phyloP scores from a whole-genome alignment of 2,797 vertebrate genomes.

The Threskiornis aethiopicus region DNA sequence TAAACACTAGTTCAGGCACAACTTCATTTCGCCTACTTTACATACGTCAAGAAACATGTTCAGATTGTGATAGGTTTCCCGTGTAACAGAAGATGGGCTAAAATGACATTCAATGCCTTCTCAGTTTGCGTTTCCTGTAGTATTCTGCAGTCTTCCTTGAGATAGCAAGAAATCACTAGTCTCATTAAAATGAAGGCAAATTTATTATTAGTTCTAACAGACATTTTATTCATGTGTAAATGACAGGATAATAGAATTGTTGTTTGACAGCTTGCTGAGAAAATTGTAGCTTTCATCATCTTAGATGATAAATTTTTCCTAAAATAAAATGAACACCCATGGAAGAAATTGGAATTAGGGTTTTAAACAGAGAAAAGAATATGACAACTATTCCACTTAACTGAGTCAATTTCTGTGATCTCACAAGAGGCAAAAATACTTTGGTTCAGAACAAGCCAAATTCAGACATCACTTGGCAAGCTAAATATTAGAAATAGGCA shows the following conservation, averaged over 20 bases:
- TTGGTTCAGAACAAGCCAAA: conserved; percentile 5
- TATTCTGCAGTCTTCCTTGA: conserved; percentile 12
- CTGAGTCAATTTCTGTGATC: not conserved
- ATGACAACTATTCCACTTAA: conserved; percentile 5
- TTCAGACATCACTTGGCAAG: not conserved
- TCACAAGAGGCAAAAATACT: conserved; percentile 21
- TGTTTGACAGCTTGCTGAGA: conserved; percentile 66
- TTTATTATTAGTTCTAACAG: conserved; percentile 62
- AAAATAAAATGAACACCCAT: conserved; percentile 56
- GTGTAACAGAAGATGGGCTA: not conserved
- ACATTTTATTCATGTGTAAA: conserved; percentile 60
- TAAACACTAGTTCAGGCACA: not conserved
- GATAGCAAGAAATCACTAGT: not conserved
- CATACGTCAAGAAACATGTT: not conserved
- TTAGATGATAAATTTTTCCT: conserved; percentile 55
- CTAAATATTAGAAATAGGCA: not conserved
- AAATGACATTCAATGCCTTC: not conserved
- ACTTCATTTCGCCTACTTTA: not conserved
- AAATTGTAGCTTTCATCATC: conserved; percentile 65
- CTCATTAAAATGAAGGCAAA: conserved; percentile 42
- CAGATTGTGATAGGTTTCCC: not conserved
- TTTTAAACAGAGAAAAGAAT: conserved; percentile 17
- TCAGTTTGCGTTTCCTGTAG: not conserved
- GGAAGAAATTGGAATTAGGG: conserved; percentile 10
- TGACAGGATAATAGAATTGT: conserved; percentile 58